Percentiles rank a stretch among this genome's conserved stretches.
phyloP scores from a whole-genome alignment of 2,113 vertebrate species.

The Bungarus multicinctus region DNA sequence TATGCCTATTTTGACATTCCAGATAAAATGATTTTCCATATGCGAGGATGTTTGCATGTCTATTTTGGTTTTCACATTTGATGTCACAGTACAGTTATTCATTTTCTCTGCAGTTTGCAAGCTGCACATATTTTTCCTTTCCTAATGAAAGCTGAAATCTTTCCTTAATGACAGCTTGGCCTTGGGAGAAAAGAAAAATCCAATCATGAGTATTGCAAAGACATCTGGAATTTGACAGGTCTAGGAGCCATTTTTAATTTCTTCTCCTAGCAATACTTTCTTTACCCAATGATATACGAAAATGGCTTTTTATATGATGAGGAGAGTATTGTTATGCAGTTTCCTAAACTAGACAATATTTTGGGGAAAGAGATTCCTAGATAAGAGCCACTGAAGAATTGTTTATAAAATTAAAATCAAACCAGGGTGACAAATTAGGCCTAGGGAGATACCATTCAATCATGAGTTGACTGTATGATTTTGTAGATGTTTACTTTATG shows the following conservation, averaged over 20 bases:
- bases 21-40: neutral
- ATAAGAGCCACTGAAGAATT: neutral
- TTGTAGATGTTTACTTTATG: neutral
- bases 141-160: neutral
- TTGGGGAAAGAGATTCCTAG: neutral
- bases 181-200: slow-evolving; percentile 6
- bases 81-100: neutral
- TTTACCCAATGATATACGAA: neutral
- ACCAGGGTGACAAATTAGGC: neutral
- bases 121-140: neutral
- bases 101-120: neutral
- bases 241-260: neutral
- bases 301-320: neutral
- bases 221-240: neutral
- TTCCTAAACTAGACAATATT: neutral
- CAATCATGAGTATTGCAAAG: neutral
- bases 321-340: neutral
- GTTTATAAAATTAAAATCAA: neutral
- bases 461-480: neutral
- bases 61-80: neutral
- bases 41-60: neutral
- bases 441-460: neutral
- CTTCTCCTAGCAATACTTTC: neutral
- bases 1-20: neutral
- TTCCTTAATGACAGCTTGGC: neutral